Percentiles rank a stretch among this genome's conserved stretches.
Evolutionary conservation across 2,797 vertebrate species (phyloP).

Genomic region (Neostethus bicornis): DNA sequence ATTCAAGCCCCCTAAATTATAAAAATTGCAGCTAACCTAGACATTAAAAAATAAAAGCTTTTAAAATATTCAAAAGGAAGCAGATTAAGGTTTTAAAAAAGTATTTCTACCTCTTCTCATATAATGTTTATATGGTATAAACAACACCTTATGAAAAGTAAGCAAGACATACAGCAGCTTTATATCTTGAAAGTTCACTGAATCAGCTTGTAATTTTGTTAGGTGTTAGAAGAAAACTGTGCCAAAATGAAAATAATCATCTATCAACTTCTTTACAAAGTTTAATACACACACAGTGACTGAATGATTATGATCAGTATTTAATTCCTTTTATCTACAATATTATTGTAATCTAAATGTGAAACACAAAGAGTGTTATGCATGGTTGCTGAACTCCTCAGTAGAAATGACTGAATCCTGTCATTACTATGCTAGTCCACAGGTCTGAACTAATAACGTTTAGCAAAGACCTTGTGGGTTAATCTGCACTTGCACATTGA

Average conservation of each 20-base stretch:
- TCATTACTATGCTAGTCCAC: slow-evolving; percentile 43
- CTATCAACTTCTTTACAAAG: background rate
- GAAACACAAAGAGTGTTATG: slow-evolving; percentile 29
- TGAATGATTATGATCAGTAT: slow-evolving; percentile 3
- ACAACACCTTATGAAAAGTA: too few species aligned
- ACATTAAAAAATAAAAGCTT: too few species aligned
- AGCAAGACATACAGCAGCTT: too few species aligned
- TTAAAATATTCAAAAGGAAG: too few species aligned
- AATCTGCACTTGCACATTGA: slow-evolving; percentile 66
- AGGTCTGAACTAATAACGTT: slow-evolving; percentile 46
- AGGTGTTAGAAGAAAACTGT: background rate
- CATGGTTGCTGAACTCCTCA: slow-evolving; percentile 12
- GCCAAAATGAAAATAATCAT: background rate
- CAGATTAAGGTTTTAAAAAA: too few species aligned
- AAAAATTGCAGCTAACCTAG: too few species aligned
- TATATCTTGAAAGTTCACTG: background rate
- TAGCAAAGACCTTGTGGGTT: slow-evolving; percentile 62
- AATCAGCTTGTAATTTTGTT: background rate
- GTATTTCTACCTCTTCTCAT: too few species aligned
- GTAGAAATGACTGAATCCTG: slow-evolving; percentile 26
- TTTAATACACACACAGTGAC: background rate
- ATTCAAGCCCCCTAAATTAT: too few species aligned
- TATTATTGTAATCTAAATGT: slow-evolving; percentile 19
- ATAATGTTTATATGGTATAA: too few species aligned
- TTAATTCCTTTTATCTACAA: background rate